Evolutionary conservation across 2,888 invertebrate species (phyloP).

Genomic region (Eupeodes latifasciatus): DNA sequence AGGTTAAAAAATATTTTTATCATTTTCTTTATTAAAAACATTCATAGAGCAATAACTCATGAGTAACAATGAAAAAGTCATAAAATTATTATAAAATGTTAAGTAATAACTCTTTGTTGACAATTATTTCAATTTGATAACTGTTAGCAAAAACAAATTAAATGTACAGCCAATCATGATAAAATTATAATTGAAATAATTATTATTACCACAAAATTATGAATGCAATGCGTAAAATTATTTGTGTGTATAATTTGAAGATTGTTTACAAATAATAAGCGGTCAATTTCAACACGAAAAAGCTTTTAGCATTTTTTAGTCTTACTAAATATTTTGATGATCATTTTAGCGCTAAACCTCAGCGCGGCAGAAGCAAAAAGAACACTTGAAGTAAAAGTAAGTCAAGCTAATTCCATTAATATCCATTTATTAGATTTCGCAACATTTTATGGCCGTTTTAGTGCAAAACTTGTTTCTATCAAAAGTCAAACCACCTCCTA

Average conservation of each 20-base stretch:
- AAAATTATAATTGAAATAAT: conserved; percentile 10
- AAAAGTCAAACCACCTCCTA: conserved; percentile 1
- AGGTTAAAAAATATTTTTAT: neutral
- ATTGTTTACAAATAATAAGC: conserved; percentile 27
- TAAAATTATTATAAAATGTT: conserved; percentile 15
- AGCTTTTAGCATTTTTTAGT: conserved; percentile 29
- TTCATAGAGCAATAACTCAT: neutral
- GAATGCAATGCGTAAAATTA: neutral
- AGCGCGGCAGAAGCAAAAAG: neutral
- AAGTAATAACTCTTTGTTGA: conserved; percentile 22
- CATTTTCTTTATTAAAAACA: neutral
- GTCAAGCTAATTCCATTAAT: neutral
- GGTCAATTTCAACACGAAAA: conserved; percentile 10
- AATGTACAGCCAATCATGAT: conserved; percentile 4
- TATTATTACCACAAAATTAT: conserved; percentile 10
- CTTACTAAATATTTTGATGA: neutral
- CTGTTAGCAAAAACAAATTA: conserved; percentile 1
- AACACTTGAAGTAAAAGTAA: conserved; percentile 4
- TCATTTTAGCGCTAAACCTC: neutral
- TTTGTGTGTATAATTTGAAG: neutral
- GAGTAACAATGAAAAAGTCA: neutral
- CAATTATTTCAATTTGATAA: conserved; percentile 10
- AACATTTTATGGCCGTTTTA: conserved; percentile 5
- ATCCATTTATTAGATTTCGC: neutral
- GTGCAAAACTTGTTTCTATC: conserved; percentile 46